Evolutionary conservation across 1,140 invertebrate genomes (phyloP).

Genomic region (Drosophila watanabei): DNA sequence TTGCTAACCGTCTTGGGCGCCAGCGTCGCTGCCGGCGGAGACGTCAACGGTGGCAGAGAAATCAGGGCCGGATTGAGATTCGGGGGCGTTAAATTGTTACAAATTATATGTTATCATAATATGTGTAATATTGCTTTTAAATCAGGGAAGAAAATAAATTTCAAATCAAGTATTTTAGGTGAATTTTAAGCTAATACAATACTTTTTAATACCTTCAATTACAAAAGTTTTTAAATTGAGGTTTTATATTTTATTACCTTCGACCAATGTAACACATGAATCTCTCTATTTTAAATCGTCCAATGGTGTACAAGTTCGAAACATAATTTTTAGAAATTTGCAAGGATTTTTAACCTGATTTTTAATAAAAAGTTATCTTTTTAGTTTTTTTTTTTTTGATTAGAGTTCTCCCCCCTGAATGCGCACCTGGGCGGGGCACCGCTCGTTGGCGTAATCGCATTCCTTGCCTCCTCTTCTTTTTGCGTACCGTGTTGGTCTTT

Average conservation of each 20-base stretch:
- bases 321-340: neutral
- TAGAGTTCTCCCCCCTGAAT: neutral
- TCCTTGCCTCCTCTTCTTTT: constrained; percentile 60
- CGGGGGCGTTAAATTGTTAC: neutral
- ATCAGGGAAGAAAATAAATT: neutral
- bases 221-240: too few relatives aligned
- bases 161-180: neutral
- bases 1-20: constrained; percentile 53
- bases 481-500: constrained; percentile 42
- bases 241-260: too few relatives aligned
- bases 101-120: neutral
- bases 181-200: too few relatives aligned
- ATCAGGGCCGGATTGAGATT: neutral
- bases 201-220: too few relatives aligned
- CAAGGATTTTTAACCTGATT: neutral
- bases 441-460: constrained; percentile 64
- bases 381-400: too few relatives aligned
- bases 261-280: too few relatives aligned
- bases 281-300: too few relatives aligned
- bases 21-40: constrained; percentile 8
- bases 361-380: neutral
- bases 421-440: neutral
- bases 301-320: neutral
- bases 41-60: constrained; percentile 8
- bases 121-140: neutral